phyloP scores from a whole-genome alignment of 1,140 invertebrate genomes.

The Leptinotarsa undecemlineata region DNA sequence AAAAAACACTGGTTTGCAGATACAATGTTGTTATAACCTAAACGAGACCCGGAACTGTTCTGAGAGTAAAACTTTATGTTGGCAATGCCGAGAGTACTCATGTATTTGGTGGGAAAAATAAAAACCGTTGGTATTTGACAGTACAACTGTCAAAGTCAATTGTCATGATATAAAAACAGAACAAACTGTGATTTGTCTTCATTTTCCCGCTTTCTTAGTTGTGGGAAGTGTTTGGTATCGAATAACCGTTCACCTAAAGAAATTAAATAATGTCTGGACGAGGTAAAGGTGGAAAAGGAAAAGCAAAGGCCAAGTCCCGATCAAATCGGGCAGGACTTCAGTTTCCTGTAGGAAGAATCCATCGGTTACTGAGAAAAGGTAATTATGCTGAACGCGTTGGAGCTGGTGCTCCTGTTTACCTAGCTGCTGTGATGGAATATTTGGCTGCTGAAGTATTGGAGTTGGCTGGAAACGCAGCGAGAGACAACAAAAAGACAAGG shows the following conservation, averaged over 20 bases:
- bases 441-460: slow-evolving; percentile 70
- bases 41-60: no score
- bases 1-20: no score
- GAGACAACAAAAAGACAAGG: slow-evolving; percentile 65
- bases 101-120: no score
- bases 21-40: no score
- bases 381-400: slow-evolving; percentile 71
- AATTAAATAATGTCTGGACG: slow-evolving; percentile 34
- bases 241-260: background rate
- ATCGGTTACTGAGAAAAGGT: slow-evolving; percentile 69
- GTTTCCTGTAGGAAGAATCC: slow-evolving; percentile 75
- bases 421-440: slow-evolving; percentile 69
- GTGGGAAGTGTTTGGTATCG: background rate
- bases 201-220: background rate
- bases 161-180: background rate
- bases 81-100: no score
- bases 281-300: slow-evolving; percentile 36
- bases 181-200: background rate
- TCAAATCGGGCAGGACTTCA: slow-evolving; percentile 65
- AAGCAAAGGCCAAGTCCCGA: slow-evolving; percentile 35
- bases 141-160: background rate
- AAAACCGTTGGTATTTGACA: background rate
- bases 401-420: slow-evolving; percentile 70
- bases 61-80: no score
- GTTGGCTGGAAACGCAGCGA: slow-evolving; percentile 78